phyloP scores from a whole-genome alignment of 2,797 vertebrate species.

The Emydoidea blandingii region DNA sequence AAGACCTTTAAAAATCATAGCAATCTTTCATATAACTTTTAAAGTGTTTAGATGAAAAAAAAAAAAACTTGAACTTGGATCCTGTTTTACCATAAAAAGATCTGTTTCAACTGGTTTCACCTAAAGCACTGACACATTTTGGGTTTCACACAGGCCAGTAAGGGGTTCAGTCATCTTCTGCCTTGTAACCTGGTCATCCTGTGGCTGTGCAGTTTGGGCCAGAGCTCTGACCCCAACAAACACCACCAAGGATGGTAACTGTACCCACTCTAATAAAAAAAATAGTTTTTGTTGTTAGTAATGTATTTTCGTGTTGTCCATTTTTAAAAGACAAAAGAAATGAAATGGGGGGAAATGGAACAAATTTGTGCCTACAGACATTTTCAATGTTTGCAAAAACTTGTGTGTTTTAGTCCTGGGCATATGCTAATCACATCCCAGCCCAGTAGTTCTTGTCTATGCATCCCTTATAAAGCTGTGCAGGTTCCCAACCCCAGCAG shows the following conservation, averaged over 20 bases:
- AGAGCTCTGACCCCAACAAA: too few species aligned
- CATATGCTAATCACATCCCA: neutral
- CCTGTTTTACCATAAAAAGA: neutral
- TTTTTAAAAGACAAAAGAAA: neutral
- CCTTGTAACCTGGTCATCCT: too few species aligned
- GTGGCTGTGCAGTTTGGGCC: too few species aligned
- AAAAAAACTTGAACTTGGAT: neutral
- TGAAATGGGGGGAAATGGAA: neutral
- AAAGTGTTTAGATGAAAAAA: neutral
- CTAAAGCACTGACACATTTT: neutral
- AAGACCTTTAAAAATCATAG: neutral
- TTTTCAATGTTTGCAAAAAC: neutral
- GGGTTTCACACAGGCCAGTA: too few species aligned
- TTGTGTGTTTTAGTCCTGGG: neutral
- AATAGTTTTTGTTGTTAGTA: too few species aligned
- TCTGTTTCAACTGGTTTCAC: slow-evolving; percentile 16
- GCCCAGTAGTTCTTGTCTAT: neutral
- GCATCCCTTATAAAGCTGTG: neutral
- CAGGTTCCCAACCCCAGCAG: neutral
- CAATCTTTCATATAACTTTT: neutral
- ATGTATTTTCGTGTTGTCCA: neutral
- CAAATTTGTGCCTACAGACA: neutral
- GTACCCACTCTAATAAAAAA: too few species aligned
- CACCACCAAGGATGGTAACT: too few species aligned
- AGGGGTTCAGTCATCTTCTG: too few species aligned